A percentile compares a stretch with the other conserved stretches of the same genome.
These are phyloP conservation scores for Enteromius thamalakanensis DNA, from an alignment of 2,797 vertebrate species.

Conservation along the genomic window DNA sequence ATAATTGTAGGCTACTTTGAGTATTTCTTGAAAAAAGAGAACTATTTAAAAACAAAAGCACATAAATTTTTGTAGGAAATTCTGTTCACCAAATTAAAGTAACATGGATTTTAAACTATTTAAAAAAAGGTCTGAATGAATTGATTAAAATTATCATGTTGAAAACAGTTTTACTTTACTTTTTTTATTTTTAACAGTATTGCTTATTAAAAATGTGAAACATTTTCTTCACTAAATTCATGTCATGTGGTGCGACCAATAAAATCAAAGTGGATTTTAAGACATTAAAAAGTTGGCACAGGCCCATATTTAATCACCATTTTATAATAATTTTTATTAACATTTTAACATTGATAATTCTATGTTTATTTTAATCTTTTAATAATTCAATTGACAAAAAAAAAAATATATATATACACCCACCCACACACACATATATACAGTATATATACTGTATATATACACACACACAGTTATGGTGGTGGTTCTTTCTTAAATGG, in stretches of 20 bases:
- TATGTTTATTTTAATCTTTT: neutral
- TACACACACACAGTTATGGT: neutral
- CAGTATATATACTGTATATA: neutral
- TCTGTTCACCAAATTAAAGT: neutral
- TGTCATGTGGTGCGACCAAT: neutral
- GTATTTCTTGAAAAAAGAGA: neutral
- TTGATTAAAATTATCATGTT: too few species aligned
- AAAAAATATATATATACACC: neutral
- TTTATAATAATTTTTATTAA: too few species aligned
- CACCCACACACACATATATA: too few species aligned
- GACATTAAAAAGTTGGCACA: neutral
- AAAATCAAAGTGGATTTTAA: neutral
- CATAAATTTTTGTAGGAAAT: neutral
- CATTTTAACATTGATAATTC: neutral
- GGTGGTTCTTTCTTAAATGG: neutral
- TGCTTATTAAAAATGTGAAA: neutral
- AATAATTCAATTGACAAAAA: neutral
- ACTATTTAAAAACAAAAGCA: neutral
- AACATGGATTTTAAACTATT: neutral
- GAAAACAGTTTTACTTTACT: neutral
- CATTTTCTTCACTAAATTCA: neutral
- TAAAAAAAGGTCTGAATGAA: neutral
- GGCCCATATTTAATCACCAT: neutral
- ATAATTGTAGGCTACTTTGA: neutral
- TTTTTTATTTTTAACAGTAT: neutral